Evolutionary conservation across 2,797 vertebrate species (phyloP), one percentile per base, ranked within the genome.

Genomic region (Lindbergichthys nudifrons): DNA sequence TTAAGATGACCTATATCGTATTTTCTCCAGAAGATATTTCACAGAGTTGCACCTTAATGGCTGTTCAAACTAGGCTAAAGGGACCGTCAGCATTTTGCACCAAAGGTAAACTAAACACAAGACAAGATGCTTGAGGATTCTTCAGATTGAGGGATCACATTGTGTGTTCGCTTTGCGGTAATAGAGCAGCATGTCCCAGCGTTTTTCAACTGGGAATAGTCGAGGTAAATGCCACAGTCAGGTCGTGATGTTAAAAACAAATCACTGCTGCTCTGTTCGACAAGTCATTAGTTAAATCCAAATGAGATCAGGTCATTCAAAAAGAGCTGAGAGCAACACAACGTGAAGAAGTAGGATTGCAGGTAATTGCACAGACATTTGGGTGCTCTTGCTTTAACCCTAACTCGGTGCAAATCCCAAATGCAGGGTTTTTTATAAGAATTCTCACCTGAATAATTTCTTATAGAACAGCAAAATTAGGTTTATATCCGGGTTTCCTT

Each of bases 221-320:
- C 0, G 1, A 54, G 13, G 45, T 12, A 16, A 30, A 46, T 10
- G 45, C 6, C 43, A 60, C 23, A 54, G 21, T 54, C 30, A 19
- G 30, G 46, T 36, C 10, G 56, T 8, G 48, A 26, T 48, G 54
- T n/a, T 36, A 58, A 16, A 45, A 4, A 41, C 26, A 9, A 42
- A 32, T 11, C 16, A 23, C 10, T 4, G 18, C 50, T 32, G 50
- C 50, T 19, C 42, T 56, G 16, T 15, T 30, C 16, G 47, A 47
- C 21, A 50, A 54, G 39, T 12, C 9, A 23, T 51, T 50, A 45
- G 36, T 66, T 54, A 15, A 75, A 72, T 61, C 23, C 14, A 69
- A 68, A 53, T 57, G 10, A 52, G 60, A 54, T 65, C 23, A 32
- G 47, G 30, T 48, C 46, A 21, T 6, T 42, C 51, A n/a, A 50